Evolutionary conservation across 2,888 invertebrate species (phyloP).

Genomic region (Hedychridium roseum): DNA sequence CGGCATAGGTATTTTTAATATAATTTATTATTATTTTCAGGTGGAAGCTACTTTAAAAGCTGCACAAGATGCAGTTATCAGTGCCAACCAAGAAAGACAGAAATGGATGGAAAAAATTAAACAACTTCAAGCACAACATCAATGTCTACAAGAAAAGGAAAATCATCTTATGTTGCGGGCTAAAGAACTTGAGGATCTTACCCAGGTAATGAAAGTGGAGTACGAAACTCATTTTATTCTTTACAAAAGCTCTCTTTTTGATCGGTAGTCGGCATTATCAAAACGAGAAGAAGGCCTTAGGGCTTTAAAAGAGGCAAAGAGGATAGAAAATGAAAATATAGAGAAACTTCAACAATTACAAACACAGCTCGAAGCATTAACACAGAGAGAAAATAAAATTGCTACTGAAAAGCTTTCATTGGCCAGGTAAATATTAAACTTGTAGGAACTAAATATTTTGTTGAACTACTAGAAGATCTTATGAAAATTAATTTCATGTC

Average conservation of each 20-base stretch:
- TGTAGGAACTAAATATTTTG: not conserved
- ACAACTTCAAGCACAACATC: constrained; percentile 43
- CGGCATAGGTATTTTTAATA: not conserved
- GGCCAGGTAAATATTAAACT: constrained; percentile 42
- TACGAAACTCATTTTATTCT: not conserved
- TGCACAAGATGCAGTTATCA: constrained; percentile 47
- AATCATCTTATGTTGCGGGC: constrained; percentile 47
- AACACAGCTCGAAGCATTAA: constrained; percentile 45
- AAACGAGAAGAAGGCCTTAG: constrained; percentile 55
- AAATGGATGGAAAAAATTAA: constrained; percentile 53
- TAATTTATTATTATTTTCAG: constrained; percentile 30
- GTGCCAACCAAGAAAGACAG: constrained; percentile 46
- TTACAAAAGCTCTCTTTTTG: not conserved
- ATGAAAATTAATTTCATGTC: too few relatives aligned
- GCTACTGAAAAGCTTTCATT: constrained; percentile 48
- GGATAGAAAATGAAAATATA: constrained; percentile 51
- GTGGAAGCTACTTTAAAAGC: constrained; percentile 51
- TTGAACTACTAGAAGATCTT: not conserved
- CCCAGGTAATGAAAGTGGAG: constrained; percentile 39
- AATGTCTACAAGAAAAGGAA: constrained; percentile 47
- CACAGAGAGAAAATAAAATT: constrained; percentile 51
- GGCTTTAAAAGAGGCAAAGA: constrained; percentile 51
- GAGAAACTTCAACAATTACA: constrained; percentile 46
- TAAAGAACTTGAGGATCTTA: constrained; percentile 54
- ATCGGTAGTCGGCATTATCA: constrained; percentile 44